Evolutionary conservation across 2,797 vertebrate species (phyloP).

Genomic region (Anguilla anguilla): DNA sequence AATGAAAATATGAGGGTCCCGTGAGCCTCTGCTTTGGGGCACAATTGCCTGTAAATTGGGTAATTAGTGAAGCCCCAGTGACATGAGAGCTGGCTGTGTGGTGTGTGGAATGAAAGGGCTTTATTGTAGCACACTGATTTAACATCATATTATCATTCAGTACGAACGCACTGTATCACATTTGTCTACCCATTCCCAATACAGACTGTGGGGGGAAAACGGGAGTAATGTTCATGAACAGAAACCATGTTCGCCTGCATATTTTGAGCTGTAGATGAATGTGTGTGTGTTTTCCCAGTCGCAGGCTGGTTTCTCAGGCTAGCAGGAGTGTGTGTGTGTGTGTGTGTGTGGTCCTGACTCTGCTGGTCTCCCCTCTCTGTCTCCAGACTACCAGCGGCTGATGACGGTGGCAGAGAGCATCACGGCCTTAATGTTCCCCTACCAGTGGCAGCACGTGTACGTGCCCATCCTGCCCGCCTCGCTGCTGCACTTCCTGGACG

Average conservation of each 20-base stretch:
- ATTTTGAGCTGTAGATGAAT: too few relatives aligned
- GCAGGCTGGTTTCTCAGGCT: too few relatives aligned
- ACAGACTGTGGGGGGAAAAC: not conserved
- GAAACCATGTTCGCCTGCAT: too few relatives aligned
- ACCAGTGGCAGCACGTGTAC: conserved; percentile 99
- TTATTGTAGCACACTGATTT: too few relatives aligned
- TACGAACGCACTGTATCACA: not conserved
- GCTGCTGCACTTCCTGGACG: conserved; percentile 97
- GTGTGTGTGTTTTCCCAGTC: too few relatives aligned
- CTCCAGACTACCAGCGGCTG: conserved; percentile 95
- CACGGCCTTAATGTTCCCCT: conserved; percentile 98
- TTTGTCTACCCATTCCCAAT: too few relatives aligned
- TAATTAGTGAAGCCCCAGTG: not conserved
- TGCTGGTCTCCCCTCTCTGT: conserved; percentile 28
- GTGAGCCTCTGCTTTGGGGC: not conserved
- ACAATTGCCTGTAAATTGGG: not conserved
- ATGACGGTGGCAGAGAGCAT: conserved; percentile 99
- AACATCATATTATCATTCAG: not conserved
- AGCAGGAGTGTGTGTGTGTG: too few relatives aligned
- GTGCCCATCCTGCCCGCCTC: conserved; percentile 98
- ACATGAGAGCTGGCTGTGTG: not conserved
- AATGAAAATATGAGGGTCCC: not conserved
- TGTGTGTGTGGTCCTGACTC: not conserved
- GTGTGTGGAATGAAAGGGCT: not conserved
- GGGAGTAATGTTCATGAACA: too few relatives aligned